A percentile compares a stretch with the other conserved stretches of the same genome.
These are phyloP conservation scores for Bovichtus variegatus DNA, from an alignment of 2,797 vertebrate species.

Conservation along the genomic window DNA sequence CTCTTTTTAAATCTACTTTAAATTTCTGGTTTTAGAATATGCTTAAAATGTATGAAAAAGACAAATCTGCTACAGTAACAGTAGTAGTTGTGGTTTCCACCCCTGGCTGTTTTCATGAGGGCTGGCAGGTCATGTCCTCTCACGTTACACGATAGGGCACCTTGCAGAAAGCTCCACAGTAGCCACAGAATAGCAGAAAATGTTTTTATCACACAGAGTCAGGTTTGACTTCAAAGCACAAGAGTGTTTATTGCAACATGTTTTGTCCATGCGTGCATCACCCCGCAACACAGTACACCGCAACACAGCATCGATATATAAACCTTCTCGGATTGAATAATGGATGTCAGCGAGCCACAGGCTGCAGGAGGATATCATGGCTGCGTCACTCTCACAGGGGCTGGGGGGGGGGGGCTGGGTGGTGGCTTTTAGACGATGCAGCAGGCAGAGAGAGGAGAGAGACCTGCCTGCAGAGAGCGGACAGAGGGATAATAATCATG, in stretches of 20 bases:
- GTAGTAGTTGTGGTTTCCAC: background rate
- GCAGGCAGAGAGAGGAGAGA: constrained; percentile 30
- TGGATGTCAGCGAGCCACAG: constrained; percentile 60
- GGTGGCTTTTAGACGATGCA: constrained; percentile 39
- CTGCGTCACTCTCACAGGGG: constrained; percentile 76
- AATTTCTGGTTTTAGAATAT: background rate
- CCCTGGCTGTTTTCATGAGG: constrained; percentile 14
- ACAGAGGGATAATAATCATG: constrained; percentile 64
- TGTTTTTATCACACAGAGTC: background rate
- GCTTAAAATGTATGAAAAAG: background rate
- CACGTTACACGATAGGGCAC: constrained; percentile 21
- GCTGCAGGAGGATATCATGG: constrained; percentile 65
- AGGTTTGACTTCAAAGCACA: background rate
- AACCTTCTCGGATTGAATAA: constrained; percentile 69
- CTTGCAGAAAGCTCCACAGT: constrained; percentile 5
- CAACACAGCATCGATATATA: background rate
- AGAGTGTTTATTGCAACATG: background rate
- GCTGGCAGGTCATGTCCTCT: constrained; percentile 22
- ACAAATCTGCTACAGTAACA: background rate
- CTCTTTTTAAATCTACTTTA: no score
- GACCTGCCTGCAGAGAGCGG: constrained; percentile 29
- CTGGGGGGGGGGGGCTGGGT: background rate
- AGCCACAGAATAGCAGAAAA: background rate
- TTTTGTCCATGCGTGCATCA: background rate
- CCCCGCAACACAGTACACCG: background rate